phyloP scores from a whole-genome alignment of 2,797 vertebrate species.

The Helarctos malayanus region DNA sequence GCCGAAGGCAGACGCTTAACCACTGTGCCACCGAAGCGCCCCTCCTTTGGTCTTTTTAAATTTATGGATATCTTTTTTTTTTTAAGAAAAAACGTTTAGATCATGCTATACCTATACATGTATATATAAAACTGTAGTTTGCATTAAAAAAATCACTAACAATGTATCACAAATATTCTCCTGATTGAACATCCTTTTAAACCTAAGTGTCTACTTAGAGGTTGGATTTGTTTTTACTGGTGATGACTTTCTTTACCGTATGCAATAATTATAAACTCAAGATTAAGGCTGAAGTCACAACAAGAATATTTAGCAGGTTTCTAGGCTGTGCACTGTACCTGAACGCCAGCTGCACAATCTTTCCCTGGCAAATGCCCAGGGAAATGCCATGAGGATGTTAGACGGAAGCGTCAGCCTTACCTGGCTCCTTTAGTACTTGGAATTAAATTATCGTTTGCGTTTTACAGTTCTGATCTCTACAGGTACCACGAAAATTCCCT shows the following conservation, averaged over 20 bases:
- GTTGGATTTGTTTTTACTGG: conserved; percentile 71
- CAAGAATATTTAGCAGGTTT: not conserved
- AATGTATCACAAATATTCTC: not conserved
- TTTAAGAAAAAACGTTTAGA: conserved; percentile 27
- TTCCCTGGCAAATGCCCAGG: not conserved
- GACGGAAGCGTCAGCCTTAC: not conserved
- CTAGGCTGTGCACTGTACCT: not conserved
- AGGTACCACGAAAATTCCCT: not conserved
- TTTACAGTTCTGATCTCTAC: not conserved
- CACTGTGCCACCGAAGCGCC: no score
- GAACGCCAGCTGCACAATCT: not conserved
- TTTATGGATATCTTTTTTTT: not conserved
- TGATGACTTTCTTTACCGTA: conserved; percentile 55
- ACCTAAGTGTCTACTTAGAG: conserved; percentile 66
- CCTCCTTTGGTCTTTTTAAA: not conserved
- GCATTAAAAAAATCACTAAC: conserved; percentile 28
- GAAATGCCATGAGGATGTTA: not conserved
- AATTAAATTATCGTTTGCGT: fast-evolving
- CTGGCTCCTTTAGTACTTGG: not conserved
- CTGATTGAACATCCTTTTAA: conserved; percentile 9
- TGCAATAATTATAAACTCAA: conserved; percentile 70
- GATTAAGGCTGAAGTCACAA: conserved; percentile 15
- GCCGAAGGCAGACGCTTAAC: no score
- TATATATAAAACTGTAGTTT: not conserved
- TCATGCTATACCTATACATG: not conserved